Conservation (phyloP, 2,888 invertebrate species). For the Lapara coniferarum region DNA sequence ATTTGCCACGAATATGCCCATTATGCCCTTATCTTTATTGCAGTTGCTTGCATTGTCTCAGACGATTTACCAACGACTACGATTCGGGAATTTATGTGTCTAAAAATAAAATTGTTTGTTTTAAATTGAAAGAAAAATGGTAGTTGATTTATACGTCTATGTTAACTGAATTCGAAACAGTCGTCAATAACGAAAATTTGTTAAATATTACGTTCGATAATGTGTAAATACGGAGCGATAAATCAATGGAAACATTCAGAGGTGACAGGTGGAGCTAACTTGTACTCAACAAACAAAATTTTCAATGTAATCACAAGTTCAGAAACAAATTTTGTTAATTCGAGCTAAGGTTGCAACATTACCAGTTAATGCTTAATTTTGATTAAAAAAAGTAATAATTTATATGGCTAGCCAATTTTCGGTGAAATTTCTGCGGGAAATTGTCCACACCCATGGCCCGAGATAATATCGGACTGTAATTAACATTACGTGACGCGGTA, state of each 20-base stretch:
- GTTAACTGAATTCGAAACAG: too few relatives aligned
- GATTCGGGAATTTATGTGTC: background rate
- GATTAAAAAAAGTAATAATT: conserved; percentile 42
- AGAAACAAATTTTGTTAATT: background rate
- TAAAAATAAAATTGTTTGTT: too few relatives aligned
- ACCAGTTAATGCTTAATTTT: conserved; percentile 33
- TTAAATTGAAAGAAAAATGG: too few relatives aligned
- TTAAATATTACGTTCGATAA: background rate
- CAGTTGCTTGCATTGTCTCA: conserved; percentile 15
- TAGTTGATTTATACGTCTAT: too few relatives aligned
- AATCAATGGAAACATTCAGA: conserved; percentile 2
- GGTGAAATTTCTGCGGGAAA: conserved; percentile 39
- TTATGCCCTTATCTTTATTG: conserved; percentile 24
- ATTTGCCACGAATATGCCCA: conserved; percentile 17
- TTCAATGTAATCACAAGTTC: conserved; percentile 6
- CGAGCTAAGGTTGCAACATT: background rate
- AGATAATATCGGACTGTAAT: conserved; percentile 29
- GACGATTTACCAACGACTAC: background rate
- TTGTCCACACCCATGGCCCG: conserved; percentile 30
- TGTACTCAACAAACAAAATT: conserved; percentile 11
- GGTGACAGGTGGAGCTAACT: background rate
- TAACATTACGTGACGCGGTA: conserved; percentile 29
- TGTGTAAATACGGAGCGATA: background rate
- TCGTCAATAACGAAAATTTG: background rate
- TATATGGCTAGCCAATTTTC: conserved; percentile 37